Base-by-base conservation (phyloP, 2,797 vertebrate species). In the Amphiprion clarkii region DNA sequence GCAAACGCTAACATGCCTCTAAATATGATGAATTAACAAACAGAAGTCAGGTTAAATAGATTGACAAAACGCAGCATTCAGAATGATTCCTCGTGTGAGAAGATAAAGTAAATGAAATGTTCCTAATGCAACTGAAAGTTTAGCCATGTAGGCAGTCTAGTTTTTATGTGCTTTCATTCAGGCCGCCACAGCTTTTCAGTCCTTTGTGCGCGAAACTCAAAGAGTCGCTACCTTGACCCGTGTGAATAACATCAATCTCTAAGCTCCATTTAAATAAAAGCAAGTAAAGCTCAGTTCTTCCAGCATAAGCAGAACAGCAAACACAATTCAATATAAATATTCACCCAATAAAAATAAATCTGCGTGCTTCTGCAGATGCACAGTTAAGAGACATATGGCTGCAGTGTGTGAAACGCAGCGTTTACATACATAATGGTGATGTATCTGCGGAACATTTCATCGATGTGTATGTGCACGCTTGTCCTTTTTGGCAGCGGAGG, bases 401-500 rank as follows among this genome's bases (percentile, higher is more conserved):
- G 31, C 13, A 49, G 42, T 49, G 39, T 42, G 49, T 44, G 27
- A 29, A 46, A 60, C 60, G 27, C 44, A 67, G 25, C 55, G 75
- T 57, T 69, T 67, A 29, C 63, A 59, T 74, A 61, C 56, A 66
- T 64, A 66, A 52, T 29, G 42, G 39, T 25, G 62, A 59, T 79
- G 49, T 51, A 68, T 72, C 73, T 76, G 59, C 54, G 57, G 49
- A 78, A 9, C 64, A 25, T 66, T 74, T 74, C 54, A 16, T 63
- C 62, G 42, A 39, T 81, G 77, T 75, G 68, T 55, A 33, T 74
- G 74, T 79, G 78, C 13, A 9, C n/a, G 86, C 71, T 42, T 49
- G 74, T 83, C 73, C 48, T 46, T 79, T 72, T 79, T 93, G 91
- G 88, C 90, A 88, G 62, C 77, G 78, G 83, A 84, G 71, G 49